Evolutionary conservation across 2,113 vertebrate genomes (phyloP).

Genomic region (Pollachius pollachius): DNA sequence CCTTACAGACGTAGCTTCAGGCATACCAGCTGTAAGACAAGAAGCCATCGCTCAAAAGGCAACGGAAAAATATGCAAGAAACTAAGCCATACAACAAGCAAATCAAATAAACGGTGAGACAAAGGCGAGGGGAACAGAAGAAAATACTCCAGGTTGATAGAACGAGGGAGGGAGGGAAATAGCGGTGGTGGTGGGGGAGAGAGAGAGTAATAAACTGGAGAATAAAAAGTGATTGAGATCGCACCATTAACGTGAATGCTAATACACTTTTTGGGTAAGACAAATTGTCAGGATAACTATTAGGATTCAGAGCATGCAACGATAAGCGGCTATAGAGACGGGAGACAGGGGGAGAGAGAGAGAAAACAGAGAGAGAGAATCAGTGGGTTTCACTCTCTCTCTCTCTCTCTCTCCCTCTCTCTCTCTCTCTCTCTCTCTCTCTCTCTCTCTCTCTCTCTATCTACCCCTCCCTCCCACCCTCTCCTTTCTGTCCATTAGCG

Average conservation of each 20-base stretch:
- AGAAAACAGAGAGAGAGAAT: constrained; percentile 15
- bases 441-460: constrained; percentile 24
- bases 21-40: no score
- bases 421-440: not conserved
- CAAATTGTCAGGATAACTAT: constrained; percentile 48
- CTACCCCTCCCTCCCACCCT: constrained; percentile 33
- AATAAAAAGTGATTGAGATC: not conserved
- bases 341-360: constrained; percentile 21
- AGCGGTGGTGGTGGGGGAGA: no score
- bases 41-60: no score
- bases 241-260: constrained; percentile 31
- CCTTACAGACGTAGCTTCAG: no score
- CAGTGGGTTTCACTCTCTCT: not conserved
- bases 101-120: no score
- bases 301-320: constrained; percentile 41
- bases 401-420: constrained; percentile 25
- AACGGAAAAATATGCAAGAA: no score
- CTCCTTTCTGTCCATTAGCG: constrained; percentile 51
- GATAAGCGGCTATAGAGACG: constrained; percentile 33
- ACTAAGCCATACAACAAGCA: no score
- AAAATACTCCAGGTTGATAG: not conserved
- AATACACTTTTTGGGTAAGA: constrained; percentile 49
- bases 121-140: no score
- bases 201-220: not conserved
- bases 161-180: not conserved